phyloP scores from a whole-genome alignment of 92 coral and sea anemone species.

The Actinernus sp. region DNA sequence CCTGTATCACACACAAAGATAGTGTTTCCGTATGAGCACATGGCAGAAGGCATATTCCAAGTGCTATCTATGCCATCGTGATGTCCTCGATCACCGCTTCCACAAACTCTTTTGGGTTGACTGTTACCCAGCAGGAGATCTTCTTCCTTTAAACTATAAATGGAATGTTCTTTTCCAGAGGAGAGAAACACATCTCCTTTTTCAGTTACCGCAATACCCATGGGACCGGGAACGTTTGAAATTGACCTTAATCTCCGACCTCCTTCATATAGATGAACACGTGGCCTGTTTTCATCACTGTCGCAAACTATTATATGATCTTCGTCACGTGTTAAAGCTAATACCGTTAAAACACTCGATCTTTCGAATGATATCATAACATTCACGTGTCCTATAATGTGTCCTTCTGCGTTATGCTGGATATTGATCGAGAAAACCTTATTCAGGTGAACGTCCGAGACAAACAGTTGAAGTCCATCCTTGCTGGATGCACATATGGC shows the following conservation, averaged over 20 bases:
- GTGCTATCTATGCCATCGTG: slow-evolving; percentile 32
- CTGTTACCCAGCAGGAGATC: slow-evolving; percentile 7
- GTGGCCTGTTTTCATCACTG: slow-evolving; percentile 16
- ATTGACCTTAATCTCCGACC: no score
- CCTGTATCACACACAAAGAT: slow-evolving; percentile 63
- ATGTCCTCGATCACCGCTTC: slow-evolving; percentile 29
- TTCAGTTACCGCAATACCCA: slow-evolving; percentile 56
- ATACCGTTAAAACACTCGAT: slow-evolving; percentile 25
- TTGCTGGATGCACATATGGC: slow-evolving; percentile 15
- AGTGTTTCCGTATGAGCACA: slow-evolving; percentile 29
- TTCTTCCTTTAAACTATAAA: slow-evolving; percentile 26
- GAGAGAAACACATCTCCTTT: slow-evolving; percentile 34
- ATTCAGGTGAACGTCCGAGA: slow-evolving; percentile 30
- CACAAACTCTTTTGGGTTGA: not conserved
- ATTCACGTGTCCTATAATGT: not conserved
- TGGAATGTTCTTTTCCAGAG: slow-evolving; percentile 52
- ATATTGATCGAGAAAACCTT: slow-evolving; percentile 7
- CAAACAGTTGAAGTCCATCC: not conserved
- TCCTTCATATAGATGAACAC: slow-evolving; percentile 37
- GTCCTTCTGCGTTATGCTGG: not conserved
- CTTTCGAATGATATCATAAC: slow-evolving; percentile 12
- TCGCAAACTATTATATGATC: slow-evolving; percentile 40
- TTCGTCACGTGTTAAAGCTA: slow-evolving; percentile 41
- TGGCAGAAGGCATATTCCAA: slow-evolving; percentile 48
- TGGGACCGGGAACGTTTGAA: slow-evolving; percentile 29